Percentiles rank a stretch among this genome's conserved stretches.
These are phyloP conservation scores for Phymorhynchus buccinoides DNA, from an alignment of 1,140 invertebrate species.

Conservation along the genomic window DNA sequence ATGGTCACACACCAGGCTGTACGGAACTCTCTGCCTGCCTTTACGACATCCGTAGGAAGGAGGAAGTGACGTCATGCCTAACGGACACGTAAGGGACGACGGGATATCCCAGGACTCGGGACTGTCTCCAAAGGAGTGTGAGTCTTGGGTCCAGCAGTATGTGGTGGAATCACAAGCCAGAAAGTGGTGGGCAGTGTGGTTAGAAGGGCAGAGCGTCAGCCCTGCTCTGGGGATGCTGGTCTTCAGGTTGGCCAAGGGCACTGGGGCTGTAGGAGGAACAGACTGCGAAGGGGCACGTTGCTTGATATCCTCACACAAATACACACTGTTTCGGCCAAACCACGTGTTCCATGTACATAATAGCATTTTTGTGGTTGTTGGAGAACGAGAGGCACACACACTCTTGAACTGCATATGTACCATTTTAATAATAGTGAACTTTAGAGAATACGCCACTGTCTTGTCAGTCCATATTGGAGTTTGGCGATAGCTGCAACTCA, in stretches of 20 bases:
- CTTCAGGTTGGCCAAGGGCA: background rate
- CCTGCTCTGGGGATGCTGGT: background rate
- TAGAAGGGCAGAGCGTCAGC: background rate
- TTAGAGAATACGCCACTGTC: conserved; percentile 4
- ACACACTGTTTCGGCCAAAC: background rate
- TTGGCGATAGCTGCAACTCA: background rate
- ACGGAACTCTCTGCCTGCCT: background rate
- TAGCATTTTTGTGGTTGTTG: background rate
- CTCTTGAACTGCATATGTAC: background rate
- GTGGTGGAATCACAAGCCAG: conserved; percentile 3
- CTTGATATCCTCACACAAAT: background rate
- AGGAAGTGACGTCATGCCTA: background rate
- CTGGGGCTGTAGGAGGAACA: background rate
- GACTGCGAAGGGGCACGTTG: background rate
- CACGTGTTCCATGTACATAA: background rate
- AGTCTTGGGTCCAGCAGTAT: background rate
- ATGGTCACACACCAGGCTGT: conserved; percentile 22
- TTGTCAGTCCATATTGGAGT: background rate
- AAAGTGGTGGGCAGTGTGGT: background rate
- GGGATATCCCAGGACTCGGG: background rate
- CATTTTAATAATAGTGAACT: too few relatives aligned
- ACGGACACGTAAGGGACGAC: background rate
- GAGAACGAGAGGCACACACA: background rate
- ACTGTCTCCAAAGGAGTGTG: too few relatives aligned
- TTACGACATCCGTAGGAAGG: background rate